Conservation (phyloP, 1,140 invertebrate genomes). For the Kradibia gibbosae region DNA sequence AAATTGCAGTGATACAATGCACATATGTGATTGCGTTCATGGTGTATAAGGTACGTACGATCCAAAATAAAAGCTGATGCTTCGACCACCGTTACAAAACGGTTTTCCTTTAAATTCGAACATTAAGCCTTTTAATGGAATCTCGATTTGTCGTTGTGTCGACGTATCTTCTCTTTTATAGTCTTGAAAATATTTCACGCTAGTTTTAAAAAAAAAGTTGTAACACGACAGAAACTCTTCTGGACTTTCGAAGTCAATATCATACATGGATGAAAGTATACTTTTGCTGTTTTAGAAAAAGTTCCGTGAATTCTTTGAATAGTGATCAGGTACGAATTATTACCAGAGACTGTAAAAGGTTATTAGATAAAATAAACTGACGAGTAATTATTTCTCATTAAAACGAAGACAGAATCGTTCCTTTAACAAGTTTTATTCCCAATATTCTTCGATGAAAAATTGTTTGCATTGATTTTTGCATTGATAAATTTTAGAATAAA, state of each 20-base stretch:
- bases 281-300: background rate
- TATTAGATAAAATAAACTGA: background rate
- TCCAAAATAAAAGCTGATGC: slow-evolving; percentile 13
- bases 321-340: background rate
- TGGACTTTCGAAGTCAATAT: background rate
- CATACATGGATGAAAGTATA: background rate
- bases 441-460: no score
- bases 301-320: background rate
- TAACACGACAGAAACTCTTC: background rate
- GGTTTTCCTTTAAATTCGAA: slow-evolving; percentile 9
- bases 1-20: background rate
- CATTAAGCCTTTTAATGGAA: slow-evolving; percentile 20
- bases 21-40: background rate
- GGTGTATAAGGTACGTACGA: background rate
- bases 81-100: background rate
- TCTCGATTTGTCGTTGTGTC: background rate
- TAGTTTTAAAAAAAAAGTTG: background rate
- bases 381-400: no score
- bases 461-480: no score
- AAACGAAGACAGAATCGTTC: no score
- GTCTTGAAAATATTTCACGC: background rate
- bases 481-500: no score
- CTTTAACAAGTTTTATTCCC: no score
- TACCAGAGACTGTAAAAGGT: background rate
- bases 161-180: background rate